phyloP scores from a whole-genome alignment of 2,797 vertebrate genomes.

The Chloroceryle amazona region DNA sequence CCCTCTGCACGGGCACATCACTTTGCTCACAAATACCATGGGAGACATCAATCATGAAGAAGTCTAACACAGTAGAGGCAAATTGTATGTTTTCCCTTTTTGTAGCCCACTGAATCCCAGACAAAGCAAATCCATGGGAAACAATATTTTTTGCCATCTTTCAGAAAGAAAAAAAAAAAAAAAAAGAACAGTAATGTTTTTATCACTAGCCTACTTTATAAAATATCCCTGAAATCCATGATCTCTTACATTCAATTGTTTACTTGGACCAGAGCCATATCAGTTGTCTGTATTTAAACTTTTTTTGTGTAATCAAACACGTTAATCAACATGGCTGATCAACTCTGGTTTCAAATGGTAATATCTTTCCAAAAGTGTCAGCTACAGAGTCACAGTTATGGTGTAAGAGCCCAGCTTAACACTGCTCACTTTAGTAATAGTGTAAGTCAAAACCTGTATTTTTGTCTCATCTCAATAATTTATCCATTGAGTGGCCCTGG shows the following conservation, averaged over 20 bases:
- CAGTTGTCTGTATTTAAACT: background rate
- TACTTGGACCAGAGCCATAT: background rate
- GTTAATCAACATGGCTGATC: background rate
- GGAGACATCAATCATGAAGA: background rate
- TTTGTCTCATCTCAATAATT: background rate
- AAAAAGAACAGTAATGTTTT: background rate
- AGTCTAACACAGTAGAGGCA: background rate
- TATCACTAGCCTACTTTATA: background rate
- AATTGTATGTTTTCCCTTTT: background rate
- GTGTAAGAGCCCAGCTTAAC: background rate
- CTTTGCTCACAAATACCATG: background rate
- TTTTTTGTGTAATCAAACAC: background rate
- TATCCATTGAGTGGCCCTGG: background rate
- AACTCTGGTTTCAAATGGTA: background rate
- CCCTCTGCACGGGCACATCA: background rate
- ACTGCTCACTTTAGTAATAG: background rate
- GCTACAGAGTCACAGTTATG: rapidly evolving
- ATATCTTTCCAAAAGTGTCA: background rate
- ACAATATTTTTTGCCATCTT: background rate
- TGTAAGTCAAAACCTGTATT: background rate
- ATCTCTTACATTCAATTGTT: background rate
- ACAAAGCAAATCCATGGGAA: background rate
- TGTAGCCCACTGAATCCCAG: background rate
- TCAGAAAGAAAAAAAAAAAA: background rate
- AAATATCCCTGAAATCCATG: background rate